These are phyloP conservation scores for Entomobrya proxima DNA, from an alignment of 2,888 invertebrate species.

Conservation along the genomic window DNA sequence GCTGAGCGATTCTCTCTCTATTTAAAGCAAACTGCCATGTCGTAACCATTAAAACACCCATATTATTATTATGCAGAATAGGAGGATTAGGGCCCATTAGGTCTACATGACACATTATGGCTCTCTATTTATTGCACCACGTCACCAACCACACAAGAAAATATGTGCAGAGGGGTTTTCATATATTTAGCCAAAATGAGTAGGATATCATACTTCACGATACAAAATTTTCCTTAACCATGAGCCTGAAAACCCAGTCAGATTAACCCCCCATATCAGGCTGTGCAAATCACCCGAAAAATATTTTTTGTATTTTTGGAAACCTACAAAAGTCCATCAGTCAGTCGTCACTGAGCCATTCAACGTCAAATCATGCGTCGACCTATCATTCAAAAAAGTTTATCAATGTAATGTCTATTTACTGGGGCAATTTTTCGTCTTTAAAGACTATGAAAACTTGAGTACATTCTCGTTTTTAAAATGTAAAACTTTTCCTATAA, in stretches of 20 bases:
- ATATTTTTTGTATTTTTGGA: not conserved
- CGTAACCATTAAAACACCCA: constrained; percentile 61
- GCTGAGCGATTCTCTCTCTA: not conserved
- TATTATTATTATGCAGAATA: constrained; percentile 53
- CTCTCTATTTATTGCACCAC: constrained; percentile 17
- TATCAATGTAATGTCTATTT: no score
- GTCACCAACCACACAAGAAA: not conserved
- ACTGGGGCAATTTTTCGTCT: no score
- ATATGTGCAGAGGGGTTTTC: no score
- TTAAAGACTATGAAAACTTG: constrained; percentile 20
- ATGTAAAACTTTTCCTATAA: constrained; percentile 59
- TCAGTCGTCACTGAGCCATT: constrained; percentile 66
- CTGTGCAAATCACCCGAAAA: not conserved
- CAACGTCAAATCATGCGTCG: constrained; percentile 65
- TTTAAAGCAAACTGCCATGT: constrained; percentile 43
- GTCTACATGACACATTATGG: constrained; percentile 45
- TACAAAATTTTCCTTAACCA: not conserved
- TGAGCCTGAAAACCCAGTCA: not conserved
- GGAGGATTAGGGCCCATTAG: constrained; percentile 61
- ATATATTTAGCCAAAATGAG: not conserved
- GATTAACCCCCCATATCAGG: constrained; percentile 7
- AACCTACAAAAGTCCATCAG: constrained; percentile 49
- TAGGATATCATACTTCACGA: no score
- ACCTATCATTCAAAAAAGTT: constrained; percentile 51
- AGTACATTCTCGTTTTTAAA: constrained; percentile 18